Conservation (phyloP, 2,888 invertebrate species). For the Muschampia plurimacula region DNA sequence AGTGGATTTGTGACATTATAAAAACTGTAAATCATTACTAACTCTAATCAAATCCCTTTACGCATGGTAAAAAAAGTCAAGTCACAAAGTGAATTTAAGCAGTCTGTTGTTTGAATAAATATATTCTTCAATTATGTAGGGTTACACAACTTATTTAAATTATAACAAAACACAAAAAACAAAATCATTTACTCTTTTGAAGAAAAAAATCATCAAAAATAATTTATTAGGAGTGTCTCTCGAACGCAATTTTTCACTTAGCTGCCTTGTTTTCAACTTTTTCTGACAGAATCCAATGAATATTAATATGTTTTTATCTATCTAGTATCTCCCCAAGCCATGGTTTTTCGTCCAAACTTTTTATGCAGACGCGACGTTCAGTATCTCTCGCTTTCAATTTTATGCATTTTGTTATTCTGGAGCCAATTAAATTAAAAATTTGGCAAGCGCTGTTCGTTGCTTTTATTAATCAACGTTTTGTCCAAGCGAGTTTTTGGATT, state of each 20-base stretch:
- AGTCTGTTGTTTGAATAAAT: no score
- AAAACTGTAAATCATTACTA: no score
- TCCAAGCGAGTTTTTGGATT: slow-evolving; percentile 20
- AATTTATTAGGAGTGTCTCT: neutral
- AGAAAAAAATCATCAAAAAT: neutral
- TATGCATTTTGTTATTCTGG: slow-evolving; percentile 35
- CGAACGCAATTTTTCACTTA: slow-evolving; percentile 37
- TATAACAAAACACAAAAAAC: no score
- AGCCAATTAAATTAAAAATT: slow-evolving; percentile 38
- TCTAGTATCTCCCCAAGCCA: slow-evolving; percentile 33
- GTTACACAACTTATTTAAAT: no score
- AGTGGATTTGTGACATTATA: no score
- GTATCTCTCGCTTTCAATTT: slow-evolving; percentile 22
- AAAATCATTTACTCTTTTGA: neutral
- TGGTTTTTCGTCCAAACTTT: slow-evolving; percentile 32
- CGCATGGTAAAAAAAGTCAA: no score
- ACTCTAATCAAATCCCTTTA: no score
- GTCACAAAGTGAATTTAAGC: no score
- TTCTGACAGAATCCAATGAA: slow-evolving; percentile 45
- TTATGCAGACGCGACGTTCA: slow-evolving; percentile 24
- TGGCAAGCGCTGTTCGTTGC: slow-evolving; percentile 28
- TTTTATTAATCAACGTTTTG: slow-evolving; percentile 34
- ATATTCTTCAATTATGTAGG: no score
- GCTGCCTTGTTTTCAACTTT: slow-evolving; percentile 40
- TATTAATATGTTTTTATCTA: slow-evolving; percentile 44